These are phyloP conservation scores for Tetragnatha montana DNA, from an alignment of 2,888 invertebrate genomes.

Conservation along the genomic window DNA sequence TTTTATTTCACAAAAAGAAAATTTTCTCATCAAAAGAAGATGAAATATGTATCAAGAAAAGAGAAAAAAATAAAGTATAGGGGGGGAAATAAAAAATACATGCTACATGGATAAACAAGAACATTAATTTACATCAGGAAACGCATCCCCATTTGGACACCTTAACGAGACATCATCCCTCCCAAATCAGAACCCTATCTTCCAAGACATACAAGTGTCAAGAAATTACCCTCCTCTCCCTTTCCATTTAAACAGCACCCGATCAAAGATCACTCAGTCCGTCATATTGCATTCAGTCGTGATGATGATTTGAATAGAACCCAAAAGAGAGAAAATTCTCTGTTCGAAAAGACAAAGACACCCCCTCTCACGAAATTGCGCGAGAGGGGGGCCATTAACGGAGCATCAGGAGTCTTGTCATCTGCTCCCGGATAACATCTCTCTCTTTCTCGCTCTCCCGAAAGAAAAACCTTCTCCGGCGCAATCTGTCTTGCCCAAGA, in stretches of 20 bases:
- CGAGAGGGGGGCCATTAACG: conserved; percentile 60
- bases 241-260: neutral
- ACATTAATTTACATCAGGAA: too few species aligned
- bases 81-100: too few species aligned
- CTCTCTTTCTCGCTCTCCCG: conserved; percentile 25
- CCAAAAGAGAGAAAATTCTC: neutral
- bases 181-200: too few species aligned
- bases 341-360: neutral
- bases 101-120: too few species aligned
- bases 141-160: neutral
- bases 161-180: neutral
- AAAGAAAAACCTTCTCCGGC: conserved; percentile 40
- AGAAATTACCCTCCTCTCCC: conserved; percentile 18
- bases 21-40: neutral
- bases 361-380: conserved; percentile 36
- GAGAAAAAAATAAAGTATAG: too few species aligned
- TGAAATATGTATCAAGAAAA: too few species aligned
- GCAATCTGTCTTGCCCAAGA: conserved; percentile 65
- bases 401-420: conserved; percentile 67
- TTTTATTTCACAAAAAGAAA: neutral
- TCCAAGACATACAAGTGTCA: neutral
- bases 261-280: conserved; percentile 42
- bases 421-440: conserved; percentile 49
- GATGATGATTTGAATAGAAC: conserved; percentile 67
- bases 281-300: conserved; percentile 24